Evolutionary conservation across 1,140 invertebrate species (phyloP), one percentile per base, ranked within the genome.

Genomic region (Drosophila equinoxialis): DNA sequence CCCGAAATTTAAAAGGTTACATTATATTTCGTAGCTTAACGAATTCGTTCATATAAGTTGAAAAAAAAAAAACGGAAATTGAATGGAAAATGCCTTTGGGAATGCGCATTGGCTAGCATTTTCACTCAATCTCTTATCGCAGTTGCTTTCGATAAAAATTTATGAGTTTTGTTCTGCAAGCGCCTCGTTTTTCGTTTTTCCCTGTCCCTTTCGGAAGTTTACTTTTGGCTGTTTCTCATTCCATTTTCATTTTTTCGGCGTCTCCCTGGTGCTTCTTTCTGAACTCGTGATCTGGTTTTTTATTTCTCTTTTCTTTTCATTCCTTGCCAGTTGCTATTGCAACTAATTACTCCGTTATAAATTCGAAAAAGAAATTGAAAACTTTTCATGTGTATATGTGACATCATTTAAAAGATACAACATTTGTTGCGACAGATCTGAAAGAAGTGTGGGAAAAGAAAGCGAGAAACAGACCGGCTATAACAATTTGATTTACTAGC

Each of bases 401-500:
- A 65, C 67, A 65, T 60, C 71, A 86, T 87, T 87, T 70, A 87
- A 81, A 54, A 71, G 71, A 71, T 72, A 73, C 45, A 35, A 48
- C 17, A 41, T 64, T n/a, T 39, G 37, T 8, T 4, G 37, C 10
- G 37, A 13, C 4, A 30, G 30, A 30, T 6, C 30, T 30, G 37
- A 39, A 13, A 11, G 37, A 17, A 17, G 37, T 4, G 11, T 6
- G 4, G 41, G 6, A 59, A 33, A 39, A 39, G 55, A 81, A 79
- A 73, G 5, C 30, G 6, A 77, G 58, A 55, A 57, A 66, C 64
- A 61, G 57, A 65, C 42, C 55, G 35, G 59, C 74, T 73, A 74
- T 75, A 82, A 81, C 76, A 70, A 72, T 87, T 87, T 87, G 83
- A 87, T 87, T 89, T 87, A 87, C 45, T 72, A 58, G 61, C 55